phyloP scores from a whole-genome alignment of 2,113 vertebrate species.

The Carollia perspicillata region DNA sequence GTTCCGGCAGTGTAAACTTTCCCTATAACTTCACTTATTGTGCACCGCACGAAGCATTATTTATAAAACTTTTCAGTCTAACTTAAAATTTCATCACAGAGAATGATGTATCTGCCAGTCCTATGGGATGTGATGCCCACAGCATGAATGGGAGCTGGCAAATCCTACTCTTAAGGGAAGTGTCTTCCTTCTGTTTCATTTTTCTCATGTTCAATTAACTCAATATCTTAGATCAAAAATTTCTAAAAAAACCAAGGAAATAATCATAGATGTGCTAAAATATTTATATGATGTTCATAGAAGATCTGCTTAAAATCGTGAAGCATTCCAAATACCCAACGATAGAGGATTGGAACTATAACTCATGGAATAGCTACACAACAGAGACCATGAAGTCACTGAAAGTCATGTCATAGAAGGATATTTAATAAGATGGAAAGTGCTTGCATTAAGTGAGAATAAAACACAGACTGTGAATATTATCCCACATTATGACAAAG shows the following conservation, averaged over 20 bases:
- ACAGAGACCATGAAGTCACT: background rate
- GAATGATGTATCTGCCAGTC: background rate
- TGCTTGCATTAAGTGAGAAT: background rate
- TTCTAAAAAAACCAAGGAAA: slow-evolving; percentile 15
- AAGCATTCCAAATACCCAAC: background rate
- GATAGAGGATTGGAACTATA: background rate
- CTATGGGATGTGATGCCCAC: background rate
- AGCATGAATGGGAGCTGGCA: background rate
- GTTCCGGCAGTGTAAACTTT: background rate
- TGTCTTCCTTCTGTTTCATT: background rate
- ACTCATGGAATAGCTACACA: background rate
- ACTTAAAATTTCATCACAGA: background rate
- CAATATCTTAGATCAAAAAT: background rate
- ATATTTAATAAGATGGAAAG: background rate
- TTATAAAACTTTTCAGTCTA: background rate
- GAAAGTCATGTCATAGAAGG: background rate
- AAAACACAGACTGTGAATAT: background rate
- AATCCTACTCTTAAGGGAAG: background rate
- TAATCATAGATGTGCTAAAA: background rate
- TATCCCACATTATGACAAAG: background rate
- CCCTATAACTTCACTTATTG: background rate
- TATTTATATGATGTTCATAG: background rate
- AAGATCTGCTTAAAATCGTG: background rate
- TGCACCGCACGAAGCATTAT: background rate
- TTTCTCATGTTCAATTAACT: background rate